phyloP scores from a whole-genome alignment of 2,113 vertebrate genomes.

The Planiliza haematocheilus region DNA sequence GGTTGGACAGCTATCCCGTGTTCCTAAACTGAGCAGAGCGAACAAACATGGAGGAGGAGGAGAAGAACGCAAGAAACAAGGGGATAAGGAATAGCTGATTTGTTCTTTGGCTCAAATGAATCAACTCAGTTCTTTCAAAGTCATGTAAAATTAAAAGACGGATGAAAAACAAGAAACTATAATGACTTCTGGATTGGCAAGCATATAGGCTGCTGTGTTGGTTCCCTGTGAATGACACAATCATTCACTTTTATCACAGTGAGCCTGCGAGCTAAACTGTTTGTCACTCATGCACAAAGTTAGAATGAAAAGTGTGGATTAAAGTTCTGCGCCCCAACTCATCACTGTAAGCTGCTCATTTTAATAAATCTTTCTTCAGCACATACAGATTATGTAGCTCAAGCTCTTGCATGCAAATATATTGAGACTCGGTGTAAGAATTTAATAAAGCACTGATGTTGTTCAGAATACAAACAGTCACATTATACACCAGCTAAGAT shows the following conservation, averaged over 20 bases:
- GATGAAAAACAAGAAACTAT: background rate
- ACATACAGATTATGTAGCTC: background rate
- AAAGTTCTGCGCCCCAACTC: conserved; percentile 2
- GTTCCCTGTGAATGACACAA: no score
- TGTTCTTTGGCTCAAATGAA: background rate
- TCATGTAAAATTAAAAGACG: conserved; percentile 1
- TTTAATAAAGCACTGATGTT: background rate
- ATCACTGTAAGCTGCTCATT: conserved; percentile 1
- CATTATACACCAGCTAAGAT: no score
- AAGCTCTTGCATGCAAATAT: background rate
- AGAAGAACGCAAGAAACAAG: conserved; percentile 12
- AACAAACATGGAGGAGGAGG: conserved; percentile 23
- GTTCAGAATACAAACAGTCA: background rate
- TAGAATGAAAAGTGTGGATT: conserved; percentile 3
- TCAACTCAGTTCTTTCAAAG: conserved; percentile 21
- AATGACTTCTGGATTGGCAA: conserved; percentile 3
- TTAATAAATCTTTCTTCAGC: background rate
- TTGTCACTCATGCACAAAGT: conserved; percentile 4
- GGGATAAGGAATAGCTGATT: conserved; percentile 13
- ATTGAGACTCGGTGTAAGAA: background rate
- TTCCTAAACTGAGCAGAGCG: conserved; percentile 33
- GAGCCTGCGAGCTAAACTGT: background rate
- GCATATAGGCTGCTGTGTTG: no score
- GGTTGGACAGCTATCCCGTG: conserved; percentile 67
- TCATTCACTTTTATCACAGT: conserved; percentile 11